Evolutionary conservation across 2,113 vertebrate species (phyloP).

Genomic region (Lipophrys pholis): DNA sequence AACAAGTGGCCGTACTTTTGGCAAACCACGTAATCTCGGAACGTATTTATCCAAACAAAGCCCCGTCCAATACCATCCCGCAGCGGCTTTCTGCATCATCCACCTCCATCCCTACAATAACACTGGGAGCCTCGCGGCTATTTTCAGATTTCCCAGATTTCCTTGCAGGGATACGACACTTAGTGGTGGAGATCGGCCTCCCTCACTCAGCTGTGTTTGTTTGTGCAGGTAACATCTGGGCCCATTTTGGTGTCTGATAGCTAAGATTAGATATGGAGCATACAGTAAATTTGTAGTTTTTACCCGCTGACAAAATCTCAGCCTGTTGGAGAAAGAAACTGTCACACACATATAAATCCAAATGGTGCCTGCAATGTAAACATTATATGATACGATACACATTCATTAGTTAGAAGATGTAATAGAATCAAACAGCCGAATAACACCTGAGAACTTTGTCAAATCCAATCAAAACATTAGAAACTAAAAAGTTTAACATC

Average conservation of each 20-base stretch:
- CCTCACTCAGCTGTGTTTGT: slow-evolving; percentile 74
- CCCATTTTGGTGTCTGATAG: slow-evolving; percentile 38
- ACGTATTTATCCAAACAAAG: slow-evolving; percentile 82
- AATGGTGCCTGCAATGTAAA: no score
- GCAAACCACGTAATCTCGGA: slow-evolving; percentile 80
- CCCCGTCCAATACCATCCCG: slow-evolving; percentile 69
- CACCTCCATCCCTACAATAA: slow-evolving; percentile 83
- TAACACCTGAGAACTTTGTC: no score
- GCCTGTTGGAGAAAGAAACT: slow-evolving; percentile 36
- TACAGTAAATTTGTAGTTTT: slow-evolving; percentile 57
- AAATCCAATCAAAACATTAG: no score
- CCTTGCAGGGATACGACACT: slow-evolving; percentile 73
- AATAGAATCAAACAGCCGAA: no score
- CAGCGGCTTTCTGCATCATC: slow-evolving; percentile 82
- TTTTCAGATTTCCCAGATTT: slow-evolving; percentile 84
- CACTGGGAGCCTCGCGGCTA: slow-evolving; percentile 76
- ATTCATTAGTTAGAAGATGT: no score
- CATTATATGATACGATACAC: no score
- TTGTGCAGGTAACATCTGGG: slow-evolving; percentile 73
- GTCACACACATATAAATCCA: background rate
- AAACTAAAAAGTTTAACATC: no score
- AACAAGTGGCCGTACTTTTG: slow-evolving; percentile 76
- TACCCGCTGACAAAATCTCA: slow-evolving; percentile 24
- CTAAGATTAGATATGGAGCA: slow-evolving; percentile 58
- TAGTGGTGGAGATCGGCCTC: slow-evolving; percentile 71